phyloP scores from a whole-genome alignment of 1,140 invertebrate species.

The Magallana gigas region DNA sequence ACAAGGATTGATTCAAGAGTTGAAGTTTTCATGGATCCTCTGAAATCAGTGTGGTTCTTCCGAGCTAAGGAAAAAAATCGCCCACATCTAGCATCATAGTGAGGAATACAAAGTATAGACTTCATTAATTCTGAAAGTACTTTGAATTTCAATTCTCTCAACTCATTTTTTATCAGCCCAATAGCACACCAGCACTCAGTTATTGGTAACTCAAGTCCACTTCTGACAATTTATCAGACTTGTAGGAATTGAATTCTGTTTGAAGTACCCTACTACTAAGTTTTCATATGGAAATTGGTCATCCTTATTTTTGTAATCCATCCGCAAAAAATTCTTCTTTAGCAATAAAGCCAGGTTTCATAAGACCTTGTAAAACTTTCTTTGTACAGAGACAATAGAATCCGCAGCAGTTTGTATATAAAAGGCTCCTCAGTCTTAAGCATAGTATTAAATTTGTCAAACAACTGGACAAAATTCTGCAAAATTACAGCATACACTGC shows the following conservation, averaged over 20 bases:
- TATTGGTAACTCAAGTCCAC: slow-evolving; percentile 15
- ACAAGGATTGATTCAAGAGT: slow-evolving; percentile 42
- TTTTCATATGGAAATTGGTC: no score
- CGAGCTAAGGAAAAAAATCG: slow-evolving; percentile 54
- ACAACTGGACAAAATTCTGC: slow-evolving; percentile 47
- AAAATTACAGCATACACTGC: slow-evolving; percentile 23
- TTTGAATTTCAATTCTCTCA: background rate
- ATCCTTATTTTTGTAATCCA: background rate
- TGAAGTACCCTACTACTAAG: background rate
- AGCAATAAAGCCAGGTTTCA: slow-evolving; percentile 25
- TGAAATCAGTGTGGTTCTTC: slow-evolving; percentile 56
- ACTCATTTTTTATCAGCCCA: no score
- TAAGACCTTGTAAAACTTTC: slow-evolving; percentile 37
- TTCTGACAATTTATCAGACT: slow-evolving; percentile 4
- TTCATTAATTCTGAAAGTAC: slow-evolving; percentile 42
- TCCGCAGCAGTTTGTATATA: slow-evolving; percentile 47
- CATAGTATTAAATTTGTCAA: slow-evolving; percentile 38
- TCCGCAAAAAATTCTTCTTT: slow-evolving; percentile 22
- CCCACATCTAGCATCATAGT: slow-evolving; percentile 59
- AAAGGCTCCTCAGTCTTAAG: slow-evolving; percentile 49
- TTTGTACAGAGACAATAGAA: slow-evolving; percentile 37
- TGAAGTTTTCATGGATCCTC: slow-evolving; percentile 37
- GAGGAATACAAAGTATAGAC: slow-evolving; percentile 44
- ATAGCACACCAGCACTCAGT: slow-evolving; percentile 37
- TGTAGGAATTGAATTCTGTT: slow-evolving; percentile 5